Base-by-base conservation (phyloP, 1,140 invertebrate species). In the Berghia stephanieae region DNA sequence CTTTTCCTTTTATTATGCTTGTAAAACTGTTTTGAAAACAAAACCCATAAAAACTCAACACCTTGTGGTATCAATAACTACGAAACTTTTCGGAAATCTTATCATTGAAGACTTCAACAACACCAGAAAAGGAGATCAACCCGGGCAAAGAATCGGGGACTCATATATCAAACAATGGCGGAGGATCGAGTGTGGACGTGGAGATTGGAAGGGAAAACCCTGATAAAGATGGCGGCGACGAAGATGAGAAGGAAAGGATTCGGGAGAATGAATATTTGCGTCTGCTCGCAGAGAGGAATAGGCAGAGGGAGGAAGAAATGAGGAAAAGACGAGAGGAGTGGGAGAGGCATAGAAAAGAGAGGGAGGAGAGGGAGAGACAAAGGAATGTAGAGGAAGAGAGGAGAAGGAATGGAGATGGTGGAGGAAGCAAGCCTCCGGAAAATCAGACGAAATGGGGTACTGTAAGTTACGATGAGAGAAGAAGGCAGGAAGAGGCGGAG, bases 291-390 rank as follows among this genome's bases (percentile, higher is more conserved):
- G n/a, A 71, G 43, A 42, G 67, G 27, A 69, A 18, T 49, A 34
- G 67, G 42, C 46, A 77, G 31, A 10, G 43, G 70, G n/a, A 52
- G 73, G 4, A 75, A 42, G 36, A 44, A 27, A 31, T 52, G 42
- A 21, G 69, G 34, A n/a, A 8, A 38, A 34, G 63, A 67, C 5
- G 63, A 67, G 5, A 67, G 31, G 31, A 10, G 63, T 4, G 5
- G 63, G 63, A 31, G 27, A 34, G 63, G 31, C 36, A 67, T 31
- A 67, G 63, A 67, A 67, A 31, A 10, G 24, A 34, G 43, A 73
- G 31, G 8, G 36, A 27, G 34, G 13, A 38, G 42, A 46, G 70
- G 6, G 70, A 4, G 43, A 73, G 46, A 34, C 10, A 16, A 67
- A 36, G 63, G 34, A 31, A 67, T 18, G 18, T 18, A 67, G 63